A percentile compares a stretch with the other conserved stretches of the same genome.
phyloP scores from a whole-genome alignment of 2,797 vertebrate species.

The Thaleichthys pacificus region DNA sequence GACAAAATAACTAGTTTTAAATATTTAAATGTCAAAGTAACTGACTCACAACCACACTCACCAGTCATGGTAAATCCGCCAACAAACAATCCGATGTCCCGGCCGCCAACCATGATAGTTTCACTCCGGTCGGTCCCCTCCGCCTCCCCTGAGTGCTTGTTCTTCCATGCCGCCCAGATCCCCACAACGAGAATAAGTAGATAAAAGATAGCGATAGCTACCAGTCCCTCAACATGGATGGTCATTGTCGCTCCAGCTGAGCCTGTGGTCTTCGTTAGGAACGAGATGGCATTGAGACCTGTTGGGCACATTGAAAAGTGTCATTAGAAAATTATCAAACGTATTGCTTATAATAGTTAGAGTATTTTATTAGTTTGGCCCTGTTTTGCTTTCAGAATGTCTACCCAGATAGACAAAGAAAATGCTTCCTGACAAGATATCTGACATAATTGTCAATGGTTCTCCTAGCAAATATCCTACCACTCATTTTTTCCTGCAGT shows the following conservation, averaged over 20 bases:
- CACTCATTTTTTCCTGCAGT: neutral
- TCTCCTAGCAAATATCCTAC: neutral
- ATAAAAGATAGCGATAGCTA: slow-evolving; percentile 94
- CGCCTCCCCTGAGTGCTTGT: slow-evolving; percentile 85
- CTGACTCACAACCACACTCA: slow-evolving; percentile 49
- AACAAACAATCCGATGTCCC: slow-evolving; percentile 94
- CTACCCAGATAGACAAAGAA: too few species aligned
- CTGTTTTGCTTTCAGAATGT: too few species aligned
- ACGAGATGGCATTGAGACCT: slow-evolving; percentile 70
- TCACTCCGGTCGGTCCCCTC: slow-evolving; percentile 87
- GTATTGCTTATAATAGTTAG: too few species aligned
- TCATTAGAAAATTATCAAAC: neutral
- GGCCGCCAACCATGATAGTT: slow-evolving; percentile 95
- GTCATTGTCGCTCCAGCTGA: slow-evolving; percentile 75
- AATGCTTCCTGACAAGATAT: neutral
- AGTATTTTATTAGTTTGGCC: neutral
- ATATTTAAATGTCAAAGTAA: neutral
- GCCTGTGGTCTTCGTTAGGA: slow-evolving; percentile 56
- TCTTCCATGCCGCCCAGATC: slow-evolving; percentile 99
- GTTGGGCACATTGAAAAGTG: neutral
- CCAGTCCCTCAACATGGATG: slow-evolving; percentile 91
- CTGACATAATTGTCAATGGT: neutral
- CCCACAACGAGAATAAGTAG: slow-evolving; percentile 90
- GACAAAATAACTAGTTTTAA: neutral
- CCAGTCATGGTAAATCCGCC: slow-evolving; percentile 98